These are phyloP conservation scores for Empis stercorea DNA, from an alignment of 2,888 invertebrate species.

Conservation along the genomic window DNA sequence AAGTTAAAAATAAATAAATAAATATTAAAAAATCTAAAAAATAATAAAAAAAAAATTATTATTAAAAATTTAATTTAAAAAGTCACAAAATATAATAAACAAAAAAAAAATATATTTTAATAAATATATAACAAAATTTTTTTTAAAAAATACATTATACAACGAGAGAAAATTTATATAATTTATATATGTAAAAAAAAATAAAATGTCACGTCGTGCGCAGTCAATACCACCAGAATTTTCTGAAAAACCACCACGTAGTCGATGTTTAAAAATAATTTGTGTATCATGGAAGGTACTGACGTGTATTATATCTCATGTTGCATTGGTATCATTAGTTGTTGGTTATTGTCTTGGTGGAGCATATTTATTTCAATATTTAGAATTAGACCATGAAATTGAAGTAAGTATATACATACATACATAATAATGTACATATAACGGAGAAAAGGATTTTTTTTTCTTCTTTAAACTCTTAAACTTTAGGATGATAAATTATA, in stretches of 20 bases:
- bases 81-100: neutral
- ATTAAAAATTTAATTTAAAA: too few relatives aligned
- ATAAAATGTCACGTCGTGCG: conserved; percentile 19
- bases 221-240: conserved; percentile 29
- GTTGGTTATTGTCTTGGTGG: conserved; percentile 83
- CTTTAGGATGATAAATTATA: too few relatives aligned
- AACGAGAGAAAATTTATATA: too few relatives aligned
- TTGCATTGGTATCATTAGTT: conserved; percentile 74
- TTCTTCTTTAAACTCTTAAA: too few relatives aligned
- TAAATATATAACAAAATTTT: too few relatives aligned
- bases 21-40: too few relatives aligned
- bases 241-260: conserved; percentile 25
- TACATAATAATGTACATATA: too few relatives aligned
- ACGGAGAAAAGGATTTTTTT: too few relatives aligned
- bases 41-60: too few relatives aligned
- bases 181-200: too few relatives aligned
- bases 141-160: too few relatives aligned
- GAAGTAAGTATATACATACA: conserved; percentile 39
- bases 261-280: conserved; percentile 31
- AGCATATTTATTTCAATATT: conserved; percentile 66
- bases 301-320: conserved; percentile 78
- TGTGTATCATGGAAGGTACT: conserved; percentile 58
- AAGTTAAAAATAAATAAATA: too few relatives aligned
- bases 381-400: conserved; percentile 62
- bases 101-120: neutral